phyloP scores from a whole-genome alignment of 2,113 vertebrate genomes.

The rat (Rattus norvegicus) region DNA sequence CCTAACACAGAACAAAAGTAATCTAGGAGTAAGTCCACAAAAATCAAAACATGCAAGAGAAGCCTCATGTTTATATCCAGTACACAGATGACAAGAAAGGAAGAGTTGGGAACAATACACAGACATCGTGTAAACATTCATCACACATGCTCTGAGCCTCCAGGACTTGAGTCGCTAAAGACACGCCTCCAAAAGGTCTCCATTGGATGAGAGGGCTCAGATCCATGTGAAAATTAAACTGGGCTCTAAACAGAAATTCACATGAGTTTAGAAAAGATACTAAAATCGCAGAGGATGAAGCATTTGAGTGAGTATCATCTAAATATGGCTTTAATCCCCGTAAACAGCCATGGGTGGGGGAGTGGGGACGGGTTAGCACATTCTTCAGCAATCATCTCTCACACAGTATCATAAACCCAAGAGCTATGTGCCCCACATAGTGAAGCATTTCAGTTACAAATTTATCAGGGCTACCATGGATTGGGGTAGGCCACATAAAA shows the following conservation, averaged over 20 bases:
- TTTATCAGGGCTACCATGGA: background rate
- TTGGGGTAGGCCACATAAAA: background rate
- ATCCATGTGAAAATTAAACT: background rate
- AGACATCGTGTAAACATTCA: background rate
- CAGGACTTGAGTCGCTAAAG: background rate
- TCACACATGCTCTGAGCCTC: no score
- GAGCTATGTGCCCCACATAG: background rate
- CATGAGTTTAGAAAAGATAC: background rate
- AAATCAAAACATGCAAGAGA: slow-evolving; percentile 21
- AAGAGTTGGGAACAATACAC: background rate
- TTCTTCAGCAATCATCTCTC: background rate
- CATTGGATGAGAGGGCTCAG: background rate
- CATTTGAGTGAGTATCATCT: background rate
- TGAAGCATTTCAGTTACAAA: background rate
- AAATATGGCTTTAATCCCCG: background rate
- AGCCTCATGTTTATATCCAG: background rate
- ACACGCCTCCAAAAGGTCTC: background rate
- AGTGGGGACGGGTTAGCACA: background rate
- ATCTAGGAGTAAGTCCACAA: background rate
- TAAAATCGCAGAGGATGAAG: background rate
- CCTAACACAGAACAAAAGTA: slow-evolving; percentile 3
- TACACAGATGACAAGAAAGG: background rate
- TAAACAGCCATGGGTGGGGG: background rate
- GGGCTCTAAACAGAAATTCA: background rate
- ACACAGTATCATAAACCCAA: background rate